phyloP scores from a whole-genome alignment of 2,797 vertebrate species.

The Numenius phaeopus region DNA sequence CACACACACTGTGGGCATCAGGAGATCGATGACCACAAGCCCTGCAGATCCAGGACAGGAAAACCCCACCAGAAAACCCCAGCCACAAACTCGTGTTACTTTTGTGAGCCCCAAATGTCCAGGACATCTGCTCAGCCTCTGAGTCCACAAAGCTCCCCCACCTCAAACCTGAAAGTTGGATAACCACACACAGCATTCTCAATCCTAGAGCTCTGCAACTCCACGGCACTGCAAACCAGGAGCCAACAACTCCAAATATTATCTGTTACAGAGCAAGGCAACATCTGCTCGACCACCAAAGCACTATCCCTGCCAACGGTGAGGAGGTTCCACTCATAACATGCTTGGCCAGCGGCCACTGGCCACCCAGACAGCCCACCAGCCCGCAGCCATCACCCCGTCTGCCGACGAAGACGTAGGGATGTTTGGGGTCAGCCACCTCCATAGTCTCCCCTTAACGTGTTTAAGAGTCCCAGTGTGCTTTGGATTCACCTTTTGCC shows the following conservation, averaged over 20 bases:
- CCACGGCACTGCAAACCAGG: fast-evolving
- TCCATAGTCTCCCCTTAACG: not conserved
- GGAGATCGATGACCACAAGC: not conserved
- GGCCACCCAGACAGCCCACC: not conserved
- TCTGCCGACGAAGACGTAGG: fast-evolving
- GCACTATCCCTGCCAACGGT: not conserved
- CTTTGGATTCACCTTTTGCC: not conserved
- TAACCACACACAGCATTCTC: fast-evolving
- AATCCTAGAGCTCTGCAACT: not conserved
- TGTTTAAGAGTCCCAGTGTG: not conserved
- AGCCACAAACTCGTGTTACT: not conserved
- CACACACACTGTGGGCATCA: fast-evolving
- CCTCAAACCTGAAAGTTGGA: not conserved
- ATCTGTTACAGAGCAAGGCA: not conserved
- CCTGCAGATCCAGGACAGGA: not conserved
- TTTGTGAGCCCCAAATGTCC: not conserved
- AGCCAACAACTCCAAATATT: not conserved
- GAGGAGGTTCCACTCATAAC: not conserved
- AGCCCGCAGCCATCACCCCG: fast-evolving
- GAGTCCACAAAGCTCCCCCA: not conserved
- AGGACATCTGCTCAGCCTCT: not conserved
- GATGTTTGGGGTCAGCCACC: not conserved
- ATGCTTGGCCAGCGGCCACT: not conserved
- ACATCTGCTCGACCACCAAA: not conserved
- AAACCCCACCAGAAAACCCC: not conserved